A percentile compares a stretch with the other conserved stretches of the same genome.
phyloP scores from a whole-genome alignment of 2,797 vertebrate species.

The Semaprochilodus insignis region DNA sequence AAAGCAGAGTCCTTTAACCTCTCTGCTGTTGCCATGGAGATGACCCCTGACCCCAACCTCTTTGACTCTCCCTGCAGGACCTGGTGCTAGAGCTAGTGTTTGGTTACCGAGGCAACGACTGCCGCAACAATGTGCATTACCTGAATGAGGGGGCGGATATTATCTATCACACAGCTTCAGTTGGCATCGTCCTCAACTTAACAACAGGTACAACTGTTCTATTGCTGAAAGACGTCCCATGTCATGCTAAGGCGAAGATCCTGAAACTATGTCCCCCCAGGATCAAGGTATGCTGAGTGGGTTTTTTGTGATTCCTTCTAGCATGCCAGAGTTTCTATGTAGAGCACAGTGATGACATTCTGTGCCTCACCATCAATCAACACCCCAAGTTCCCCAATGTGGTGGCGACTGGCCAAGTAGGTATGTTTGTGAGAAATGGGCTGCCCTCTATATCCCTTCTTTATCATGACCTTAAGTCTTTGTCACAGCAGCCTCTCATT shows the following conservation, averaged over 20 bases:
- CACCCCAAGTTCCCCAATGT: slow-evolving; percentile 98
- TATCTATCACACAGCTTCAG: slow-evolving; percentile 95
- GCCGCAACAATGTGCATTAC: slow-evolving; percentile 98
- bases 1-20: slow-evolving; percentile 43
- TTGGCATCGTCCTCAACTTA: slow-evolving; percentile 94
- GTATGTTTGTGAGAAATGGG: slow-evolving; percentile 90
- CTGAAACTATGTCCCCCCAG: background rate
- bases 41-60: slow-evolving; percentile 66
- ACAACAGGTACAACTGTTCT: slow-evolving; percentile 84
- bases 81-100: slow-evolving; percentile 95
- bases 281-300: background rate
- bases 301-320: slow-evolving; percentile 69
- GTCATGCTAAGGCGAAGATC: background rate
- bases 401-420: slow-evolving; percentile 99
- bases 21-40: slow-evolving; percentile 67
- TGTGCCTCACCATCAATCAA: slow-evolving; percentile 99
- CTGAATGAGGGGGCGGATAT: slow-evolving; percentile 97
- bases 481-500: background rate
- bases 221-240: background rate
- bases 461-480: background rate
- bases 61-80: slow-evolving; percentile 79
- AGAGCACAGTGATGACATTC: slow-evolving; percentile 98
- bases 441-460: slow-evolving; percentile 55
- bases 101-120: slow-evolving; percentile 97
- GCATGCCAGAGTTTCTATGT: slow-evolving; percentile 98